A percentile compares a stretch with the other conserved stretches of the same genome.
These are phyloP conservation scores for Tangachromis dhanisi DNA, from an alignment of 2,113 vertebrate genomes.

Conservation along the genomic window DNA sequence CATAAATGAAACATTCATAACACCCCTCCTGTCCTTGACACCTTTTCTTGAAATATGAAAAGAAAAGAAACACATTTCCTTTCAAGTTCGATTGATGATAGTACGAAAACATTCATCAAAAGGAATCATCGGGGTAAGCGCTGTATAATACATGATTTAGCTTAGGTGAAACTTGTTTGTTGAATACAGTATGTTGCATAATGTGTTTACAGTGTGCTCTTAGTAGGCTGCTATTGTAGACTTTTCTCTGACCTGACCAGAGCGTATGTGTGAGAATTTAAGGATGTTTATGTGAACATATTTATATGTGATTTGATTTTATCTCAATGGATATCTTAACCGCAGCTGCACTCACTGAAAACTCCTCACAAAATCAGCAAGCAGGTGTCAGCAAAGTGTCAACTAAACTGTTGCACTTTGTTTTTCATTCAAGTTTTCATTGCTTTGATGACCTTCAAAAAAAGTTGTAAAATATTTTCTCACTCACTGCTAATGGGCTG, in stretches of 20 bases:
- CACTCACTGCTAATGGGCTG: not conserved
- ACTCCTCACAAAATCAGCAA: not conserved
- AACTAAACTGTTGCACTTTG: not conserved
- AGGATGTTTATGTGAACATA: not conserved
- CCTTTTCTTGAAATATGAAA: not conserved
- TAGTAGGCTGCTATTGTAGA: not conserved
- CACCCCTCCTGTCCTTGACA: not conserved
- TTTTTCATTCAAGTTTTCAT: not conserved
- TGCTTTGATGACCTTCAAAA: not conserved
- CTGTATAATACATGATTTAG: not conserved
- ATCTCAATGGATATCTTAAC: not conserved
- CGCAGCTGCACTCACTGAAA: too few relatives aligned
- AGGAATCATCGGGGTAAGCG: not conserved
- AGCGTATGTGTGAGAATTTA: not conserved
- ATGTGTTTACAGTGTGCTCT: not conserved
- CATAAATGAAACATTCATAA: not conserved
- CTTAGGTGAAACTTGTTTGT: not conserved
- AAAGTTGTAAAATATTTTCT: not conserved
- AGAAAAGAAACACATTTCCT: not conserved
- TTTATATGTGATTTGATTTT: not conserved
- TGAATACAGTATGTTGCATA: conserved; percentile 8
- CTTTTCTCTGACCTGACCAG: not conserved
- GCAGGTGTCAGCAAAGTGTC: not conserved
- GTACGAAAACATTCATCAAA: not conserved
- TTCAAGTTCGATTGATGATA: not conserved